Evolutionary conservation across 2,797 vertebrate species (phyloP), one percentile per base, ranked within the genome.

Genomic region (Melanotaenia pygmaea): DNA sequence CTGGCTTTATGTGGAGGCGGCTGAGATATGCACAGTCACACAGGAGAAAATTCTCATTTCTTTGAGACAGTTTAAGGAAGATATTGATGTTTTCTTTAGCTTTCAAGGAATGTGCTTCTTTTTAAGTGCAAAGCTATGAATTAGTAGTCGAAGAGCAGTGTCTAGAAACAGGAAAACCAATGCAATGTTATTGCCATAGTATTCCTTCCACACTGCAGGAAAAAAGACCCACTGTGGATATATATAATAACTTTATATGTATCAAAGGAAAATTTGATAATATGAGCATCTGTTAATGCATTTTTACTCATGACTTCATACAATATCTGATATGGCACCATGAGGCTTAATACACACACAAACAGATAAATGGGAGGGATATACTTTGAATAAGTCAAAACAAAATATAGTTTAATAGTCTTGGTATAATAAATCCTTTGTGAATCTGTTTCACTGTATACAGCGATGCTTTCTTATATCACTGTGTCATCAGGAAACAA

Each of bases 21-120:
- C 62, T 88, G 82, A 91, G 66, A 89, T 89, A 92, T 91, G 86
- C 89, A 87, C 65, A 86, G 81, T 82, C 91, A 91, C 88, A 91
- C 72, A 54, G 63, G 47, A 89, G 72, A 76, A 89, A 89, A 91
- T 84, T 88, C 82, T 57, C 1, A 10, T 84, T 80, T 86, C 79
- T 74, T 7, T 56, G 45, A 74, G 84, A 65, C 37, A 80, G 85
- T 91, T 91, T 88, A 90, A 76, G 53, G 76, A 79, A 67, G 68
- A 58, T 80, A 89, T 77, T 18, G 43, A 88, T 79, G 74, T 59
- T 38, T 77, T 81, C 63, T 61, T 40, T 61, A 78, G 71, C 72
- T 86, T 84, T 80, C 76, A 60, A 81, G 71, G 74, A 82, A 87
- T 66, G 73, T 57, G 59, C 59, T 76, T 61, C 72, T 72, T 56